phyloP scores from a whole-genome alignment of 2,113 vertebrate species.

The Microcebus lehilahytsara region DNA sequence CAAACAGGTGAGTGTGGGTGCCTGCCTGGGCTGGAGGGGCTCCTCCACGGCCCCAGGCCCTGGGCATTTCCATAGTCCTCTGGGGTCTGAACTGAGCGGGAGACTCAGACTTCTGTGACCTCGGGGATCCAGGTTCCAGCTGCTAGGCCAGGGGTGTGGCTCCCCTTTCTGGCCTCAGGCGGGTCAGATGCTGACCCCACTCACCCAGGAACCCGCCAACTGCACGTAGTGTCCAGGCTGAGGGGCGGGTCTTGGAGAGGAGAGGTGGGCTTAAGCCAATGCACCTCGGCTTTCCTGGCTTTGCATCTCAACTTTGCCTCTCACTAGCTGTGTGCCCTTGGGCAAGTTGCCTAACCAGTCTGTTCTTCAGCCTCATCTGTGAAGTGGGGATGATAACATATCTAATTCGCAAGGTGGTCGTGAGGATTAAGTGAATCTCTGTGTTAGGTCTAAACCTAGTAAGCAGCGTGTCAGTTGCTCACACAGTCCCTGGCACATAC shows the following conservation, averaged over 20 bases:
- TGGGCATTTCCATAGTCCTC: background rate
- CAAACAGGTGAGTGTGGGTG: conserved; percentile 90
- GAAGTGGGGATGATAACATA: background rate
- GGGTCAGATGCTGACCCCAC: background rate
- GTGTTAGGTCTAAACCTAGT: no score
- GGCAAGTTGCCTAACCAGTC: background rate
- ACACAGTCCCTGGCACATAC: background rate
- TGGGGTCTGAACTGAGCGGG: background rate
- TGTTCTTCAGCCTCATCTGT: background rate
- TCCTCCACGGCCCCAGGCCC: background rate
- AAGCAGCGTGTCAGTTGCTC: rapidly evolving
- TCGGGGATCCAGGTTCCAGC: rapidly evolving
- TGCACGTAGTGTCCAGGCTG: background rate
- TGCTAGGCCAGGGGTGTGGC: background rate
- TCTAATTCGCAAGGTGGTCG: background rate
- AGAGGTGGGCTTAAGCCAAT: background rate
- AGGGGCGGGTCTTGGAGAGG: background rate
- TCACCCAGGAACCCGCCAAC: background rate
- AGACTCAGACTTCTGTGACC: background rate
- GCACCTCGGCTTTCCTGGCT: background rate
- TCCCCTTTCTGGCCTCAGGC: background rate
- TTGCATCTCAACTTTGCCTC: background rate
- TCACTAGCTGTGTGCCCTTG: background rate
- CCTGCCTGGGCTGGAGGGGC: background rate
- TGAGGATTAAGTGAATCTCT: background rate